These are phyloP conservation scores for Hesperia comma DNA, from an alignment of 2,888 invertebrate species.

Conservation along the genomic window DNA sequence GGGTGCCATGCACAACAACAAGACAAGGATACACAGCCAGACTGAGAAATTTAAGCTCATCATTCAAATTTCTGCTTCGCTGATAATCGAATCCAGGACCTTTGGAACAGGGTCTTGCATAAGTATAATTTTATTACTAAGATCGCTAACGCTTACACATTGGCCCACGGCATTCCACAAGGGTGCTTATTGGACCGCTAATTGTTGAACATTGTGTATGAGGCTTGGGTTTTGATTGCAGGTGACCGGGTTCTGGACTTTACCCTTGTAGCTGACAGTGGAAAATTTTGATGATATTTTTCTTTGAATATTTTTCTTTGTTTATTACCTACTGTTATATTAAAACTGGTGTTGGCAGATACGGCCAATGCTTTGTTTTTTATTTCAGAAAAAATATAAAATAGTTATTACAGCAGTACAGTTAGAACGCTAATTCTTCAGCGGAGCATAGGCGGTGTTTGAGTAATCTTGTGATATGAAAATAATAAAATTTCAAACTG, in stretches of 20 bases:
- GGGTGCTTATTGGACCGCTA: constrained; percentile 48
- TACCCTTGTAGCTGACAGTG: constrained; percentile 15
- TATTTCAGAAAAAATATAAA: no score
- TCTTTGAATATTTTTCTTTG: constrained; percentile 10
- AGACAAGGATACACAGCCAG: no score
- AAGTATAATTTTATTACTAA: constrained; percentile 12
- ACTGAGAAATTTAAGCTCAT: no score
- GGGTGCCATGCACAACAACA: no score
- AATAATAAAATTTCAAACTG: no score
- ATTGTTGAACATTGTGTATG: constrained; percentile 50
- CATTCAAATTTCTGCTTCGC: no score
- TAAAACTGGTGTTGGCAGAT: not conserved
- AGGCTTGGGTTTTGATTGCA: constrained; percentile 46
- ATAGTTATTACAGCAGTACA: no score
- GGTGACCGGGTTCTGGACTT: constrained; percentile 41
- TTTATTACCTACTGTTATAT: constrained; percentile 11
- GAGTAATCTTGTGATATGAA: no score
- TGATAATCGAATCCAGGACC: no score
- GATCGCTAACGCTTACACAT: constrained; percentile 38
- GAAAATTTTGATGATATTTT: not conserved
- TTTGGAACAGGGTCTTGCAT: no score
- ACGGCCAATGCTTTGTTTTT: constrained; percentile 10
- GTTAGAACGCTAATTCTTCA: no score
- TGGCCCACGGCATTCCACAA: constrained; percentile 37
- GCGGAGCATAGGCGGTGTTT: no score